A percentile compares a stretch with the other conserved stretches of the same genome.
Evolutionary conservation across 1,140 invertebrate species (phyloP).

Genomic region (Drosophila parabipectinata): DNA sequence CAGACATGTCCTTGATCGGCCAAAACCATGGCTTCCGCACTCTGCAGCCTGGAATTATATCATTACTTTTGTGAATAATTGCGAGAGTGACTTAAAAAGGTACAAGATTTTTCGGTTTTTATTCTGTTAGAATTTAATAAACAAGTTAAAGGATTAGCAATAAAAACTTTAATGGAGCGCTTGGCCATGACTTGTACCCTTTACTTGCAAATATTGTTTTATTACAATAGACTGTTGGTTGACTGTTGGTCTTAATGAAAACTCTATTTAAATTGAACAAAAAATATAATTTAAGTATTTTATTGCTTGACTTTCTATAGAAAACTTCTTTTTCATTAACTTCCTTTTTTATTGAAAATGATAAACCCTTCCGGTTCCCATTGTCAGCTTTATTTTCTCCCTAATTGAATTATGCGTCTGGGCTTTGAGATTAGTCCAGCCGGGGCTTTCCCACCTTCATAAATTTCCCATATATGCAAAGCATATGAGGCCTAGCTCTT

Average conservation of each 20-base stretch:
- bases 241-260: too few species aligned
- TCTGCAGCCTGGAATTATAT: conserved; percentile 1
- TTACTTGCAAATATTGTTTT: too few species aligned
- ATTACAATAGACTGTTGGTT: too few species aligned
- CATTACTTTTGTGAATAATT: not conserved
- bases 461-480: conserved; percentile 63
- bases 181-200: too few species aligned
- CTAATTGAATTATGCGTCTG: conserved; percentile 69
- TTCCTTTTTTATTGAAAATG: conserved; percentile 1
- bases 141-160: too few species aligned
- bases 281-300: too few species aligned
- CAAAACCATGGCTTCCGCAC: conserved; percentile 57
- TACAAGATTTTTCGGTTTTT: too few species aligned
- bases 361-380: conserved; percentile 44
- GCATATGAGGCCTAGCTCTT: conserved; percentile 29
- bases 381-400: conserved; percentile 28
- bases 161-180: too few species aligned
- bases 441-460: conserved; percentile 65
- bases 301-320: not conserved
- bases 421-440: conserved; percentile 40
- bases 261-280: too few species aligned
- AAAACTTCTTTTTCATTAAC: not conserved
- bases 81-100: not conserved
- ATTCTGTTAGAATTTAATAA: too few species aligned
- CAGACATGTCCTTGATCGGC: conserved; percentile 58